Evolutionary conservation across 2,888 invertebrate genomes (phyloP).

Genomic region (Geophilus truncorum): DNA sequence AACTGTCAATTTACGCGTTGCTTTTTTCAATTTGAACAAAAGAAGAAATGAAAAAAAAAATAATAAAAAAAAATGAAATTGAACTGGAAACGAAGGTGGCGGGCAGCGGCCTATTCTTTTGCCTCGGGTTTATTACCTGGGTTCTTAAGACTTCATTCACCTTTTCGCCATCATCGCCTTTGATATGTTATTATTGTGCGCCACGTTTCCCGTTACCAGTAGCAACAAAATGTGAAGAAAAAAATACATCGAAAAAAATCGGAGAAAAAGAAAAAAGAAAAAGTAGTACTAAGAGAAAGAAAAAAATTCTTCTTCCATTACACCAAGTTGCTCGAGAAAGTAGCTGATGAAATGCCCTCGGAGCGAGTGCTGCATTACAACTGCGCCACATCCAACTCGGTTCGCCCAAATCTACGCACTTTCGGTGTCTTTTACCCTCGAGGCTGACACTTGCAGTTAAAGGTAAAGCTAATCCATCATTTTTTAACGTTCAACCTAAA

Average conservation of each 20-base stretch:
- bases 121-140: slow-evolving; percentile 11
- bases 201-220: background rate
- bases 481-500: background rate
- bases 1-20: slow-evolving; percentile 24
- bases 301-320: background rate
- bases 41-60: background rate
- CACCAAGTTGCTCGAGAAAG: background rate
- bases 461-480: background rate
- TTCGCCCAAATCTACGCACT: background rate
- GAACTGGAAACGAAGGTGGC: background rate
- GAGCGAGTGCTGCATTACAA: background rate
- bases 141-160: slow-evolving; percentile 2
- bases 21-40: slow-evolving; percentile 8
- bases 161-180: background rate
- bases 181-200: slow-evolving; percentile 18
- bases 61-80: slow-evolving; percentile 2
- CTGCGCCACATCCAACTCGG: background rate
- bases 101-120: background rate
- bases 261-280: background rate
- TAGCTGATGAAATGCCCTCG: slow-evolving; percentile 4
- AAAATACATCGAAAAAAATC: background rate
- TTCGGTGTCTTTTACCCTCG: background rate
- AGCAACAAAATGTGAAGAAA: background rate
- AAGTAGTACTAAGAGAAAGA: background rate
- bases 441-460: background rate